Conservation (phyloP, 2,113 vertebrate genomes). For the Nanorana parkeri region DNA sequence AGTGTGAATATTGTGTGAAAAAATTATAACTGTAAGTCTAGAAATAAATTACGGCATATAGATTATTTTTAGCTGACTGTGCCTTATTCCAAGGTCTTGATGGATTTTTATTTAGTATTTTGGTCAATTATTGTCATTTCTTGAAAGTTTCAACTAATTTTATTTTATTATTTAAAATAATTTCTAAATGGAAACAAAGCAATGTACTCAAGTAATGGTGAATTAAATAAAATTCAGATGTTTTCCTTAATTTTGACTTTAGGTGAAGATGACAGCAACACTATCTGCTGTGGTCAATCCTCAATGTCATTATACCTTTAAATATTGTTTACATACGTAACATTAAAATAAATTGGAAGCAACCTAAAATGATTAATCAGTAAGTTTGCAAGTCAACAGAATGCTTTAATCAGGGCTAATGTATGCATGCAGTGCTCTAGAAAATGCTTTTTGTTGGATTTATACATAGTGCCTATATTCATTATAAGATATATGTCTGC, state of each 20-base stretch:
- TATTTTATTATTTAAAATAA: too few relatives aligned
- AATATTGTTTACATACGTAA: background rate
- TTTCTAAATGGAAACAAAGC: too few relatives aligned
- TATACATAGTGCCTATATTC: background rate
- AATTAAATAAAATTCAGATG: background rate
- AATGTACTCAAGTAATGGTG: background rate
- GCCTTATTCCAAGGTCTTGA: too few relatives aligned
- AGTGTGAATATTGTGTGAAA: too few relatives aligned
- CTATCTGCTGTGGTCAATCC: background rate
- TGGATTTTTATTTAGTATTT: too few relatives aligned
- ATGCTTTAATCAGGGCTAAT: constrained; percentile 3
- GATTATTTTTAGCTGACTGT: too few relatives aligned
- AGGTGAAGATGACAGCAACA: background rate
- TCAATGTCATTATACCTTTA: constrained; percentile 14
- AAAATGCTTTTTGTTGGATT: background rate
- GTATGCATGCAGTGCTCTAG: background rate
- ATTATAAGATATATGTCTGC: background rate
- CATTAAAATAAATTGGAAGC: constrained; percentile 16
- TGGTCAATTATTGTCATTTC: too few relatives aligned
- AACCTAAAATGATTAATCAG: constrained; percentile 5
- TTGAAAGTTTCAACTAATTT: too few relatives aligned
- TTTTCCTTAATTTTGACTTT: background rate
- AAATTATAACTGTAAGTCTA: too few relatives aligned
- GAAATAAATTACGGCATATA: too few relatives aligned
- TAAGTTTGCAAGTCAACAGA: background rate